These are phyloP conservation scores for Zygaena filipendulae DNA, from an alignment of 2,888 invertebrate genomes.

Conservation along the genomic window DNA sequence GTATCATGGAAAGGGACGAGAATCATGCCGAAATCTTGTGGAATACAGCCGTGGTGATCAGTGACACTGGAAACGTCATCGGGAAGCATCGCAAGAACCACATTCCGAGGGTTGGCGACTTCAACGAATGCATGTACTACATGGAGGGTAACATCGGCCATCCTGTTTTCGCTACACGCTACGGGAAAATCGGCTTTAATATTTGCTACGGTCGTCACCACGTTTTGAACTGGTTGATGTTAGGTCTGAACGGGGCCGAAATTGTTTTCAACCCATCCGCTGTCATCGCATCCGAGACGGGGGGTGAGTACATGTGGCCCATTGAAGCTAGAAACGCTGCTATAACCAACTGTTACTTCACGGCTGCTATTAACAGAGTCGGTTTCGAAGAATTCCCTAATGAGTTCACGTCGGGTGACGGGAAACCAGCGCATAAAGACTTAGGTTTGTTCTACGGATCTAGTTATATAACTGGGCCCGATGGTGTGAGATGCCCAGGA, in stretches of 20 bases:
- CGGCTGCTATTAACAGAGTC: constrained; percentile 92
- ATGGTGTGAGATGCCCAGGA: constrained; percentile 90
- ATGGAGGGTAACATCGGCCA: constrained; percentile 95
- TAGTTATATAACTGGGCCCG: constrained; percentile 91
- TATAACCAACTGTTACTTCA: constrained; percentile 94
- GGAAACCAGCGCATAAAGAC: constrained; percentile 83
- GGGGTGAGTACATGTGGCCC: constrained; percentile 91
- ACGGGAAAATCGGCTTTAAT: constrained; percentile 90
- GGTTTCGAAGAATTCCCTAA: constrained; percentile 85
- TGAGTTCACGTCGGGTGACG: constrained; percentile 59
- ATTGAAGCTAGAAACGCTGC: constrained; percentile 96
- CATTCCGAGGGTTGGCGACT: constrained; percentile 96
- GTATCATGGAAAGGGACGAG: constrained; percentile 93
- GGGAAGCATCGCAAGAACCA: constrained; percentile 98
- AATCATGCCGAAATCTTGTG: constrained; percentile 86
- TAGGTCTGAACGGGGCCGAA: constrained; percentile 95
- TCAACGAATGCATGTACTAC: constrained; percentile 98
- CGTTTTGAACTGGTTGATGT: constrained; percentile 98
- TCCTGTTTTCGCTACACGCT: constrained; percentile 88
- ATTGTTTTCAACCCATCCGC: constrained; percentile 99
- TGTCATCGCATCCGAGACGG: constrained; percentile 76
- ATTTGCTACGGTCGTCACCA: constrained; percentile 98
- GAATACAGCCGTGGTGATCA: constrained; percentile 95
- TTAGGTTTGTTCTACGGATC: constrained; percentile 95
- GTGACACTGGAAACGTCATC: constrained; percentile 83